Conservation (phyloP, 2,113 vertebrate species). For the Mastomys coucha region DNA sequence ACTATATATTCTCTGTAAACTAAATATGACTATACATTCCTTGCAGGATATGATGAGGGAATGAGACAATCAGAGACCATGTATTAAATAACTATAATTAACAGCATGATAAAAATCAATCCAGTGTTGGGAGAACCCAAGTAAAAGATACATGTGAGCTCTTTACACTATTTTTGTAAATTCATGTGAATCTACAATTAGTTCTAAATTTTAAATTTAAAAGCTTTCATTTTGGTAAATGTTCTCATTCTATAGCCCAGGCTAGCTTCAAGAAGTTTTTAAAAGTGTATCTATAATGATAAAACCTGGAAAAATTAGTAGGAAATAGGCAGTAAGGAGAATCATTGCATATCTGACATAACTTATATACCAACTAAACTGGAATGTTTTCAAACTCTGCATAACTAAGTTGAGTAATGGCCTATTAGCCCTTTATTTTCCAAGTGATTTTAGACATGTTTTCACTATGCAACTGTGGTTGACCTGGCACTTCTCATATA, state of each 20-base stretch:
- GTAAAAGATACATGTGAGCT: background rate
- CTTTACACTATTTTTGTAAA: background rate
- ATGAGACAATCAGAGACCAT: background rate
- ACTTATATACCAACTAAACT: constrained; percentile 4
- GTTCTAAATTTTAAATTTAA: constrained; percentile 48
- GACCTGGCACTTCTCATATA: background rate
- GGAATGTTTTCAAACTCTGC: background rate
- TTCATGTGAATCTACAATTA: background rate
- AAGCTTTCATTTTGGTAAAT: background rate
- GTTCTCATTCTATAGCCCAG: background rate
- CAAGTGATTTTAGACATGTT: background rate
- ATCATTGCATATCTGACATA: background rate
- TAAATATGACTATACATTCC: constrained; percentile 22
- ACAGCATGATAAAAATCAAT: background rate
- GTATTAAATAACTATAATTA: constrained; percentile 25
- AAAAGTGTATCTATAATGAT: background rate
- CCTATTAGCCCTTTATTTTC: background rate
- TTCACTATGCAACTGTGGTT: background rate
- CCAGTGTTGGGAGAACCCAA: background rate
- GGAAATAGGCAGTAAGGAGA: background rate
- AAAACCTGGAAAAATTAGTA: constrained; percentile 10
- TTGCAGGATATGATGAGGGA: background rate
- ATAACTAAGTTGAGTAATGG: background rate
- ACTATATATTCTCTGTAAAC: background rate
- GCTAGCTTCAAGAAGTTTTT: background rate